Conservation (phyloP, 2,888 invertebrate species). For the Nomada fabriciana region DNA sequence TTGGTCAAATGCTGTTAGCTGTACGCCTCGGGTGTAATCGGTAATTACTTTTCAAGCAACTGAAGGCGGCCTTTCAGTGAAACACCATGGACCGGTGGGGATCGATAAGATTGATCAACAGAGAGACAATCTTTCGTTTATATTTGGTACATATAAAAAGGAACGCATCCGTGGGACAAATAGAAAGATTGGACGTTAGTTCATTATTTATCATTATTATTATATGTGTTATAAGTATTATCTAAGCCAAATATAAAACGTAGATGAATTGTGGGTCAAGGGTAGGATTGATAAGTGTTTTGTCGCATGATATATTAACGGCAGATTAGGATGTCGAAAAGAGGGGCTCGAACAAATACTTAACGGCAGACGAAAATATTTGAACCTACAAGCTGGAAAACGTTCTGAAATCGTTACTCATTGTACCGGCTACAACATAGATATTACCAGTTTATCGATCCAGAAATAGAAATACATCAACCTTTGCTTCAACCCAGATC, state of each 20-base stretch:
- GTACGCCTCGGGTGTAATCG: not conserved
- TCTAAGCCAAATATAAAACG: no score
- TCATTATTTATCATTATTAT: no score
- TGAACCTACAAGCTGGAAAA: not conserved
- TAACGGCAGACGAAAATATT: not conserved
- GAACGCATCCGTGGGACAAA: no score
- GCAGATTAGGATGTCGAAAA: not conserved
- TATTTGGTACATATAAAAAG: no score
- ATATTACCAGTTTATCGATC: conserved; percentile 15
- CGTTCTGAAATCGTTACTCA: not conserved
- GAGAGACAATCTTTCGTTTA: not conserved
- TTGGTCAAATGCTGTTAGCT: not conserved
- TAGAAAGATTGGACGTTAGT: not conserved
- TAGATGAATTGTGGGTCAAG: no score
- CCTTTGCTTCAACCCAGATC: conserved; percentile 10
- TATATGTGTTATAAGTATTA: no score
- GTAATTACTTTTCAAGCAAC: conserved; percentile 13
- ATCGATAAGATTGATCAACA: not conserved
- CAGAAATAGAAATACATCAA: conserved; percentile 35
- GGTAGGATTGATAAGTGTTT: not conserved
- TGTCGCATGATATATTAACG: not conserved
- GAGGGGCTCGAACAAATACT: not conserved
- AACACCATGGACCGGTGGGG: not conserved
- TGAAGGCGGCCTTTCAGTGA: not conserved
- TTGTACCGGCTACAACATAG: not conserved